Percentiles rank a stretch among this genome's conserved stretches.
phyloP scores from a whole-genome alignment of 1,140 invertebrate genomes.

The Anastatus disparis region DNA sequence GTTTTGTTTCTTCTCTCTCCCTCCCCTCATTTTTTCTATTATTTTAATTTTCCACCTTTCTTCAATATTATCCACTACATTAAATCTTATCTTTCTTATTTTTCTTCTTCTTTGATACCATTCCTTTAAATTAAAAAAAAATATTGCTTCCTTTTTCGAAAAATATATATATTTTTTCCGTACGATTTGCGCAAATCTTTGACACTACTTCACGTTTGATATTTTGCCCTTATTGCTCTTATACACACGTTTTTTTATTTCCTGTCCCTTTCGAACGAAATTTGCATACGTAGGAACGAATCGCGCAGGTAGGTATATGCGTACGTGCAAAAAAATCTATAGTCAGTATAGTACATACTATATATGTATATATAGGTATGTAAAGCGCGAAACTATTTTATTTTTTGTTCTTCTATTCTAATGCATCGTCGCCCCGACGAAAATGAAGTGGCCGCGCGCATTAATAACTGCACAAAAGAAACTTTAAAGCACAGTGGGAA shows the following conservation, averaged over 20 bases:
- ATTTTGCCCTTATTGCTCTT: no score
- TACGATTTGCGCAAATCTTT: no score
- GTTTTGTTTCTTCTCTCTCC: conserved; percentile 47
- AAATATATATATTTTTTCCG: no score
- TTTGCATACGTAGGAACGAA: conserved; percentile 62
- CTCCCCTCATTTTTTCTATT: conserved; percentile 28
- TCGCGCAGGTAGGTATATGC: conserved; percentile 58
- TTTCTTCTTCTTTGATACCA: background rate
- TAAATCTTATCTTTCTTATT: conserved; percentile 19
- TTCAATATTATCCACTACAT: conserved; percentile 16
- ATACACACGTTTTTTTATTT: no score
- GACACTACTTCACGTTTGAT: no score
- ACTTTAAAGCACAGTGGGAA: conserved; percentile 52
- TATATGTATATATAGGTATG: background rate
- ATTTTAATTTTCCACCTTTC: conserved; percentile 12
- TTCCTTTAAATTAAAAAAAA: no score
- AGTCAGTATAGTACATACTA: background rate
- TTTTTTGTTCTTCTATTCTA: no score
- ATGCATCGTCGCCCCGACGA: conserved; percentile 46
- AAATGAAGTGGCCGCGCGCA: conserved; percentile 60
- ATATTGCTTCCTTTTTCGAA: no score
- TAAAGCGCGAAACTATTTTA: no score
- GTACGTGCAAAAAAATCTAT: conserved; percentile 38
- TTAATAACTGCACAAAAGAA: conserved; percentile 61
- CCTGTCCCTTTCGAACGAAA: no score